A percentile compares a stretch with the other conserved stretches of the same genome.
phyloP scores from a whole-genome alignment of 2,888 invertebrate species.

The Tipula helvola region DNA sequence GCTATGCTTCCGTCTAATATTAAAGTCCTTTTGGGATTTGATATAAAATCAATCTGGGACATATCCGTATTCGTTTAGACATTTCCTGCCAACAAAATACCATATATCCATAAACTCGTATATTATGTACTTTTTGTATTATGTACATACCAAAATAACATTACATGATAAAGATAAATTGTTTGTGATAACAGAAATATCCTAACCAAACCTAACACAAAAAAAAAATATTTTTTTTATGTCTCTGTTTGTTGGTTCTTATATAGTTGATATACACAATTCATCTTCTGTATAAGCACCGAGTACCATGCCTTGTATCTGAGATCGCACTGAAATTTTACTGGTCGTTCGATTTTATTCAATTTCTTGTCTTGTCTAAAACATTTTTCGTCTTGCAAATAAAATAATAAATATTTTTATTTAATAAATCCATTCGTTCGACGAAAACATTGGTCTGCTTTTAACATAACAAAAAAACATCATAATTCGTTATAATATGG shows the following conservation, averaged over 20 bases:
- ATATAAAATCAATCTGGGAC: conserved; percentile 4
- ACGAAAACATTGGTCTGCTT: background rate
- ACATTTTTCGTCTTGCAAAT: background rate
- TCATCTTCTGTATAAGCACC: background rate
- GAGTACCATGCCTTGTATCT: background rate
- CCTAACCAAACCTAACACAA: background rate
- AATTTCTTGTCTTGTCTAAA: background rate
- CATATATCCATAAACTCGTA: background rate
- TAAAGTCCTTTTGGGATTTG: background rate
- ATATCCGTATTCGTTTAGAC: background rate
- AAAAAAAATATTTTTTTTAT: background rate
- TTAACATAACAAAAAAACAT: background rate
- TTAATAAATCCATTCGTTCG: background rate
- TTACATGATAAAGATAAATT: background rate
- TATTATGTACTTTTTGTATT: background rate
- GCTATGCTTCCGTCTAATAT: background rate
- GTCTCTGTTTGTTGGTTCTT: background rate
- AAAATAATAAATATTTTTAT: background rate
- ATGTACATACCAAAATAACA: background rate
- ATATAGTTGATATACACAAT: background rate
- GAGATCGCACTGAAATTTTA: background rate
- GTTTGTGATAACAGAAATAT: background rate
- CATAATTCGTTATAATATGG: background rate
- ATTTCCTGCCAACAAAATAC: background rate
- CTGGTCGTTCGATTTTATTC: background rate